Percentiles rank a stretch among this genome's conserved stretches.
phyloP scores from a whole-genome alignment of 2,797 vertebrate species.

The Enteromius argenteus region DNA sequence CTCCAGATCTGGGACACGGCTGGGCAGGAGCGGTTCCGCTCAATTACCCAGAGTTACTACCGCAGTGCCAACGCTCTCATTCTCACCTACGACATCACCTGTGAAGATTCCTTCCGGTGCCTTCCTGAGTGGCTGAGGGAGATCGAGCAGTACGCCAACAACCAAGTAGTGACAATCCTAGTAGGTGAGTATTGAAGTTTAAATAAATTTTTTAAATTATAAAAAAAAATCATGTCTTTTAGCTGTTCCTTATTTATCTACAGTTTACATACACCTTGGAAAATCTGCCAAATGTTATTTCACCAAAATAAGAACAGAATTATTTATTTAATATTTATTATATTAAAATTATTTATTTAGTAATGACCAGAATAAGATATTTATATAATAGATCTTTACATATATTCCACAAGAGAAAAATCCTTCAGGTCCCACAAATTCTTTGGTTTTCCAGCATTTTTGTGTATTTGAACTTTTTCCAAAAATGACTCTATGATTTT shows the following conservation, averaged over 20 bases:
- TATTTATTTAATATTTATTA: no score
- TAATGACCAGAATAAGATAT: no score
- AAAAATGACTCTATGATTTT: no score
- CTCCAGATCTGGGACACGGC: slow-evolving; percentile 99
- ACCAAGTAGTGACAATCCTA: slow-evolving; percentile 97
- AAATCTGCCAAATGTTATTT: no score
- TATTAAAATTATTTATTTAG: no score
- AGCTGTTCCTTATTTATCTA: not conserved
- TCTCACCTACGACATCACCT: slow-evolving; percentile 98
- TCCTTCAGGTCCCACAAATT: not conserved
- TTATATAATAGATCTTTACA: no score
- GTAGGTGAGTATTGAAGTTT: slow-evolving; percentile 85
- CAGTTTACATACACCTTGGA: no score
- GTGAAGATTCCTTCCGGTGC: slow-evolving; percentile 98
- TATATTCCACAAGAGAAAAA: not conserved
- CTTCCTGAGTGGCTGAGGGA: slow-evolving; percentile 98
- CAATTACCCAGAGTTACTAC: slow-evolving; percentile 99
- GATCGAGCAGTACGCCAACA: slow-evolving; percentile 99
- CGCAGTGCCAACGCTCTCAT: slow-evolving; percentile 98
- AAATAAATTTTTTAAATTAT: not conserved
- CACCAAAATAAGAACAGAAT: no score
- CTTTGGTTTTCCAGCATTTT: not conserved
- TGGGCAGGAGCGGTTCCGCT: slow-evolving; percentile 98
- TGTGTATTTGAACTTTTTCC: no score
- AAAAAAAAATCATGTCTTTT: not conserved